phyloP scores from a whole-genome alignment of 2,113 vertebrate genomes.

The Nothoprocta pentlandii region DNA sequence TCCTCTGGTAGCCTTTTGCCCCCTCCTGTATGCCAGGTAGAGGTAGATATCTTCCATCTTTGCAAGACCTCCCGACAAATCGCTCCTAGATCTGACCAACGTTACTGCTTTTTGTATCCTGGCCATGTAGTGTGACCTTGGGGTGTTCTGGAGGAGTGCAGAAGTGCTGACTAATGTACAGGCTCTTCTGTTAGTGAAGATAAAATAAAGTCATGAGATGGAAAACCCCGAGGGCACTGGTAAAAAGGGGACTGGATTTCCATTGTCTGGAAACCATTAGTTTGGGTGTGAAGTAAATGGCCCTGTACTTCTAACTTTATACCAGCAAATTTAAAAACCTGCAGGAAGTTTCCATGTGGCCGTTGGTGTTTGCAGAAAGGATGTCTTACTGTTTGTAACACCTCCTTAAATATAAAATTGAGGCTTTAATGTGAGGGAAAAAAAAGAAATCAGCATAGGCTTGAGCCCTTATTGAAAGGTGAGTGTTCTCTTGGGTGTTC shows the following conservation, averaged over 20 bases:
- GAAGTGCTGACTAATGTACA: background rate
- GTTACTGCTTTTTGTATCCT: background rate
- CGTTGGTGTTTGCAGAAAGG: background rate
- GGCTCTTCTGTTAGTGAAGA: background rate
- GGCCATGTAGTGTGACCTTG: background rate
- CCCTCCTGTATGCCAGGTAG: background rate
- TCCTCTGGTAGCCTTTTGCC: background rate
- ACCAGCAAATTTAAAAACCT: background rate
- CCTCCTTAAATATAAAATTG: background rate
- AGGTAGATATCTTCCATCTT: background rate
- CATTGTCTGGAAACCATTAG: background rate
- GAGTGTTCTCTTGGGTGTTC: background rate
- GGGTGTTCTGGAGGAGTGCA: background rate
- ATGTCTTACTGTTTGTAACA: background rate
- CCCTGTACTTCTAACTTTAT: background rate
- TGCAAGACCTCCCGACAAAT: background rate
- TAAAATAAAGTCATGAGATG: background rate
- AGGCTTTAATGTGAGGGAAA: background rate
- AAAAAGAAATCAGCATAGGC: background rate
- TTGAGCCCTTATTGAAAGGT: background rate
- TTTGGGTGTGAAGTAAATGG: background rate
- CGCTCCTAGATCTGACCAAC: background rate
- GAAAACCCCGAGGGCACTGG: background rate
- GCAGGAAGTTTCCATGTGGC: background rate
- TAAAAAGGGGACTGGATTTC: background rate